Conservation (phyloP, 2,797 vertebrate genomes). For the Zenarchopterus dispar region DNA sequence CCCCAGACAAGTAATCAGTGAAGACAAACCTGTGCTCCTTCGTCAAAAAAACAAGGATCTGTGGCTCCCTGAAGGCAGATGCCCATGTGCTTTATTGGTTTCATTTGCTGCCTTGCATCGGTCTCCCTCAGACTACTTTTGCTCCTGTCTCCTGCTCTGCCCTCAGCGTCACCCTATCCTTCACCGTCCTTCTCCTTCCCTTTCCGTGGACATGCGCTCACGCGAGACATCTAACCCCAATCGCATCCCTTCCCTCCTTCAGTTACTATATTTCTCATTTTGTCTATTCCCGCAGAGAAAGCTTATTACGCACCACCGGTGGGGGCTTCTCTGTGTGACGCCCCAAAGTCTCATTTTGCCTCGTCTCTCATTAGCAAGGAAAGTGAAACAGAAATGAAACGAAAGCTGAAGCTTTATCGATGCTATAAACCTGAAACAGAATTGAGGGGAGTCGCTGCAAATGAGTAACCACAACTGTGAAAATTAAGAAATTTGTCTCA, state of each 20-base stretch:
- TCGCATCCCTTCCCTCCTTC: slow-evolving; percentile 43
- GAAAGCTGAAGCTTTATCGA: slow-evolving; percentile 34
- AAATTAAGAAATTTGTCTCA: slow-evolving; percentile 38
- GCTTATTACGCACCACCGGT: slow-evolving; percentile 70
- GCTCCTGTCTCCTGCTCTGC: slow-evolving; percentile 46
- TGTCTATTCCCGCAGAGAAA: slow-evolving; percentile 27
- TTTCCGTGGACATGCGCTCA: slow-evolving; percentile 2
- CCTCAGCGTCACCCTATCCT: slow-evolving; percentile 47
- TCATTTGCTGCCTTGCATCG: slow-evolving; percentile 72
- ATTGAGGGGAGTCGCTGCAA: slow-evolving; percentile 39
- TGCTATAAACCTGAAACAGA: slow-evolving; percentile 42
- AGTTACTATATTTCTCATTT: slow-evolving; percentile 21
- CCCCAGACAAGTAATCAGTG: slow-evolving; percentile 54
- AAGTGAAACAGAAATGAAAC: slow-evolving; percentile 42
- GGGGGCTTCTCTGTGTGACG: slow-evolving; percentile 46
- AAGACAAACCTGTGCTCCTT: slow-evolving; percentile 60
- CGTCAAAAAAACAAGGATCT: slow-evolving; percentile 65
- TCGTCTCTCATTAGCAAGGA: slow-evolving; percentile 45
- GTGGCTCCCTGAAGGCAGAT: slow-evolving; percentile 64
- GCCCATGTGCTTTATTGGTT: slow-evolving; percentile 65
- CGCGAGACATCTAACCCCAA: slow-evolving; percentile 34
- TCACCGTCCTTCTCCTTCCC: slow-evolving; percentile 37
- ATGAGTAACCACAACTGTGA: slow-evolving; percentile 22
- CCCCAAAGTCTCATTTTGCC: slow-evolving; percentile 41
- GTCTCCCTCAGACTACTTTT: slow-evolving; percentile 45